Percentiles rank a stretch among this genome's conserved stretches.
These are phyloP conservation scores for Automeris io DNA, from an alignment of 2,888 invertebrate species.

Conservation along the genomic window DNA sequence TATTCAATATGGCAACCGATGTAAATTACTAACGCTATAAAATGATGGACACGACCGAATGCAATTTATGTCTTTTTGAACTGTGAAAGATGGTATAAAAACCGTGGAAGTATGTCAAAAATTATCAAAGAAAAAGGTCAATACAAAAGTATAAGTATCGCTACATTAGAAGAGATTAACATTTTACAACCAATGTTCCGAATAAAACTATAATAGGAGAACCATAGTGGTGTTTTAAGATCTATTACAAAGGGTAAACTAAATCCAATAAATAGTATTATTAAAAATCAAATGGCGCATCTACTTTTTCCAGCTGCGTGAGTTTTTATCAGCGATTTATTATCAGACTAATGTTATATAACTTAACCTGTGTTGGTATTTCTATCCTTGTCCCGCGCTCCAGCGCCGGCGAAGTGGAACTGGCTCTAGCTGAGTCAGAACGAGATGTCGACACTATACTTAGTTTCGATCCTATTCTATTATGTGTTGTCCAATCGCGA, in stretches of 20 bases:
- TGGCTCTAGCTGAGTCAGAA: conserved; percentile 26
- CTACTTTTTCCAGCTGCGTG: conserved; percentile 40
- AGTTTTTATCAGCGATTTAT: conserved; percentile 72
- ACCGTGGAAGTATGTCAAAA: not conserved
- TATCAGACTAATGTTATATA: conserved; percentile 69
- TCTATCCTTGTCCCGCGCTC: conserved; percentile 42
- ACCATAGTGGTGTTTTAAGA: not conserved
- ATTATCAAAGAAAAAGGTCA: no score
- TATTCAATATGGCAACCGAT: conserved; percentile 44
- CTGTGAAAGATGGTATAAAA: no score
- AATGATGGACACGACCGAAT: not conserved
- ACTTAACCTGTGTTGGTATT: conserved; percentile 41
- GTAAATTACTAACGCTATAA: conserved; percentile 17
- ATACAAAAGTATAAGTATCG: no score
- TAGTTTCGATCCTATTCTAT: conserved; percentile 73
- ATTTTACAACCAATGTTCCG: not conserved
- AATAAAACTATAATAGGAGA: not conserved
- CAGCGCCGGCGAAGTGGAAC: conserved; percentile 17
- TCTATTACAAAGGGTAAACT: no score
- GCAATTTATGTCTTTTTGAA: no score
- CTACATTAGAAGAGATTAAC: no score
- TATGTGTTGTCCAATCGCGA: conserved; percentile 78
- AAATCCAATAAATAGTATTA: no score
- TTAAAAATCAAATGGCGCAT: no score
- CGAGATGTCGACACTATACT: conserved; percentile 55